Percentiles rank a stretch among this genome's conserved stretches.
phyloP scores from a whole-genome alignment of 2,797 vertebrate species.

The Malacoctenus gilli region DNA sequence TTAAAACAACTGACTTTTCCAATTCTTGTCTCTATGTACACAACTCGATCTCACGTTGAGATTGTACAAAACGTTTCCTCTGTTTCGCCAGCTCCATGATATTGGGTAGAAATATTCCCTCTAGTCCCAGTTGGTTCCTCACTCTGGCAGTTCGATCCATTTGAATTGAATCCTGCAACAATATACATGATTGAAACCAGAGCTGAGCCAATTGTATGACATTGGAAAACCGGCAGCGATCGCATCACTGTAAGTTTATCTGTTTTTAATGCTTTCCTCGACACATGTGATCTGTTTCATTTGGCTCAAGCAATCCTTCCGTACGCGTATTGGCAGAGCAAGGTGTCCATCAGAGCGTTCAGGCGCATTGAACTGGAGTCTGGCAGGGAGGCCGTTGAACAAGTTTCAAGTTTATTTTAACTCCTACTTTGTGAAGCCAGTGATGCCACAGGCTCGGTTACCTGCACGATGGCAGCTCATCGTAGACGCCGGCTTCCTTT shows the following conservation, averaged over 20 bases:
- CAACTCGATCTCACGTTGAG: background rate
- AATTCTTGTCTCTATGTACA: background rate
- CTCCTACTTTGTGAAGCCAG: background rate
- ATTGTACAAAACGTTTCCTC: background rate
- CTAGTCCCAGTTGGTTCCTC: background rate
- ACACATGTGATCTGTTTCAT: background rate
- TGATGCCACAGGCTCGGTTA: too few species aligned
- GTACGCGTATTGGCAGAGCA: background rate
- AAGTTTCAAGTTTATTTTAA: constrained; percentile 8
- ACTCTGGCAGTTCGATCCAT: background rate
- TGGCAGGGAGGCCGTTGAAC: constrained; percentile 5
- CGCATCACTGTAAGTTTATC: constrained; percentile 13
- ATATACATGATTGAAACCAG: background rate
- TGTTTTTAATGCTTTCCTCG: constrained; percentile 21
- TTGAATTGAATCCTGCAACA: background rate
- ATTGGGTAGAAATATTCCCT: background rate
- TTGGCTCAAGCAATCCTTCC: background rate
- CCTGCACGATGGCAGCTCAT: too few species aligned
- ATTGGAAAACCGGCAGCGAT: constrained; percentile 1
- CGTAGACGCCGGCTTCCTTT: too few species aligned
- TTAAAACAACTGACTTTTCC: too few species aligned
- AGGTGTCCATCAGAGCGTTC: constrained; percentile 2
- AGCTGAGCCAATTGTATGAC: too few species aligned
- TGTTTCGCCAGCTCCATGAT: background rate
- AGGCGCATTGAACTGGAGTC: constrained; percentile 1